These are phyloP conservation scores for Paracanthobrama guichenoti DNA, from an alignment of 2,113 vertebrate genomes.

Conservation along the genomic window DNA sequence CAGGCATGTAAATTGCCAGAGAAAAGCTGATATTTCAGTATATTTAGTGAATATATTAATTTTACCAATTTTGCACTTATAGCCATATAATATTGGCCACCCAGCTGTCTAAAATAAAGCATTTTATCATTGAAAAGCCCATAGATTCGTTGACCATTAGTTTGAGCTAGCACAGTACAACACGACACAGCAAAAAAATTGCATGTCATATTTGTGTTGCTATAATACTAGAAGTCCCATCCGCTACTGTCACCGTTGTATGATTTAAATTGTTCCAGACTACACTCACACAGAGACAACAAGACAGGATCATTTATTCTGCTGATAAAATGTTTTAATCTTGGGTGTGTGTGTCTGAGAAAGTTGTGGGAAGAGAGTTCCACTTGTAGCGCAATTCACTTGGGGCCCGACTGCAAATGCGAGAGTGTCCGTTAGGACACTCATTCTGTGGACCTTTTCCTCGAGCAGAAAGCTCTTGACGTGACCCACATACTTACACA, in stretches of 20 bases:
- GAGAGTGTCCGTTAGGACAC: conserved; percentile 35
- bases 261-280: neutral
- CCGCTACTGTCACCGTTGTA: too few species aligned
- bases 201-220: neutral
- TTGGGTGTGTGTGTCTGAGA: conserved; percentile 26
- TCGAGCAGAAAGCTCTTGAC: conserved; percentile 24
- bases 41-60: neutral
- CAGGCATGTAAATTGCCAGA: neutral
- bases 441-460: conserved; percentile 43
- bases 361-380: conserved; percentile 36
- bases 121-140: neutral
- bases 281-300: neutral
- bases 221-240: neutral
- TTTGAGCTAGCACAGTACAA: neutral
- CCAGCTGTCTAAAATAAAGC: neutral
- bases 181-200: neutral
- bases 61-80: neutral
- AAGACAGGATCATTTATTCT: neutral
- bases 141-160: neutral
- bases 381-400: conserved; percentile 21
- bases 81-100: neutral
- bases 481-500: conserved; percentile 52
- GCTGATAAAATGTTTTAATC: neutral
- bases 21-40: neutral
- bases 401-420: conserved; percentile 36